Base-by-base conservation (phyloP, 1,140 invertebrate species). In the Chlorops oryzae region DNA sequence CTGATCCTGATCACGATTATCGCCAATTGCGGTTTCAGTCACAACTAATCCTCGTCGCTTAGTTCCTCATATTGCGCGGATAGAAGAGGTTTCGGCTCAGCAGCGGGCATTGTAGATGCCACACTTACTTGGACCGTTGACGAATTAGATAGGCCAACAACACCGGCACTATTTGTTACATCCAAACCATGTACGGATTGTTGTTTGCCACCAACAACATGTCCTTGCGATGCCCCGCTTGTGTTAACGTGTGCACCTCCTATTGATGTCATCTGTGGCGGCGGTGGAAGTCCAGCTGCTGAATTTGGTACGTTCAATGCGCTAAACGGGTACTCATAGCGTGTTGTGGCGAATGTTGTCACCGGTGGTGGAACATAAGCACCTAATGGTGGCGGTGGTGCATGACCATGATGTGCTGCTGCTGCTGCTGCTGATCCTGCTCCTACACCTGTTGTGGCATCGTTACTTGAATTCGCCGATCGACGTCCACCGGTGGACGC, bases 11-110 rank as follows among this genome's bases (percentile, higher is more conserved):
- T n/a, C n/a, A n/a, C 13, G 35, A 38, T 32, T 62, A 62, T 50
- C 62, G 65, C 55, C 62, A 62, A n/a, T n/a, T n/a, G n/a, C 65
- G 65, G 65, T 61, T 67, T 65, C 58, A 69, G 65, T 69, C 65
- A 69, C 65, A 69, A 72, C 71, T 78, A 91, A 78, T 91, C 89
- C 75, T 92, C 89, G 74, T 91, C 89, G 47, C 87, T 90, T 2
- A 92, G 77, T 18, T 88, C 86, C 73, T 91, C 89, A 72, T 91
- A 92, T 70, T 91, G 87, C 49, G 86, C 83, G 17, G 85, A 87
- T 59, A 92, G 78, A 41, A 91, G 75, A 24, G 88, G 87, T 60
- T 87, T 86, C 18, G 87, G 86, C 73, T 90, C 87, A 32, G 77
- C 77, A 58, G 57, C 73, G 6, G 52, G 10, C 5, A 39, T 40